Base-by-base conservation (phyloP, 2,113 vertebrate genomes). In the Chaetura pelagica region DNA sequence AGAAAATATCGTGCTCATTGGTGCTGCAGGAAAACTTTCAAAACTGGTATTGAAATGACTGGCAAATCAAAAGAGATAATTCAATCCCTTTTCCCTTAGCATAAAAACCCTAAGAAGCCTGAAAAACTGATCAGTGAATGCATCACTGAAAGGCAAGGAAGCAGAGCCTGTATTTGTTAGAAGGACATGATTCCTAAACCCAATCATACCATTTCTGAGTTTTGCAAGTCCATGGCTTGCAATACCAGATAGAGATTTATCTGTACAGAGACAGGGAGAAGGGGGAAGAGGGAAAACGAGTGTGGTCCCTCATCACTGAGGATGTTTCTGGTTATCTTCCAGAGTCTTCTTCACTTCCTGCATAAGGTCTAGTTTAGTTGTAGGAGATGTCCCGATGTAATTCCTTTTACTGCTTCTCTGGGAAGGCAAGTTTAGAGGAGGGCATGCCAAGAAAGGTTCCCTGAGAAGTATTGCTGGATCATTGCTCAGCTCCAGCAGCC, bases 131-230 rank as follows among this genome's bases (percentile, higher is more conserved):
- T 46, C 35, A 52, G 8, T 19, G 46, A 15, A 40, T 52, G 18
- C 8, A 66, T 9, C 9, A 69, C 6, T 11, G 38, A 34, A 58
- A 90, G 8, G 3, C 18, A 62, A 74, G 81, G 67, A 34, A 77
- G 4, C 14, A 71, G 64, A 66, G 15, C 52, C 32, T 2, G 1
- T 35, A 24, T 49, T 55, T 84, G 32, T 73, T 59, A 84, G 68
- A 13, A n/a, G 8, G 6, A 61, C 19, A 20, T 16, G 29, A 72
- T 55, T 79, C 66, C n/a, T 71, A 34, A 78, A 84, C n/a, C 6
- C 0, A 55, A n/a, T 66, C 42, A 35, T 0, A 0, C 21, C 68
- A 1, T n/a, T 74, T 48, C 27, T 54, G 14, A 29, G 18, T 49
- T 86, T 64, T 66, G n/a, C 81, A 73, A 4, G 12, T 16, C 26